phyloP scores from a whole-genome alignment of 2,113 vertebrate genomes.

The Oxyura jamaicensis region DNA sequence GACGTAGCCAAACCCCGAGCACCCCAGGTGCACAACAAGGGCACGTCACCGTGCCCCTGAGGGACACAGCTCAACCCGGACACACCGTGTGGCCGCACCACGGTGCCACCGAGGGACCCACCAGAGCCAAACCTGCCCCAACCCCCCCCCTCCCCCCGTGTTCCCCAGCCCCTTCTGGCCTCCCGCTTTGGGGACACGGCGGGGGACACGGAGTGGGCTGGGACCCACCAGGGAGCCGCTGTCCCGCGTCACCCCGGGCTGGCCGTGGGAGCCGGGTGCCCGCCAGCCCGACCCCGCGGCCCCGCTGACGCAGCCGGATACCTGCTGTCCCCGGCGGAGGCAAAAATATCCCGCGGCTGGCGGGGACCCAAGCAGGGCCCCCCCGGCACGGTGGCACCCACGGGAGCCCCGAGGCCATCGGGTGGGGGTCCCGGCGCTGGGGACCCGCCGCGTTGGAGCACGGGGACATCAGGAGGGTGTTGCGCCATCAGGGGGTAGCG shows the following conservation, averaged over 20 bases:
- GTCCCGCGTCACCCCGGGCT: not conserved
- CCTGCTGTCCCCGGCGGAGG: not conserved
- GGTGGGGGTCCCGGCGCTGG: not conserved
- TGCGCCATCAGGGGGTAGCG: not conserved
- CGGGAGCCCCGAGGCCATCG: rapidly evolving
- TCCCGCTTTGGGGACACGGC: rapidly evolving
- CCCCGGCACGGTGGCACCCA: rapidly evolving
- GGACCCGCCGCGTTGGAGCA: not conserved
- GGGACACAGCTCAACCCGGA: rapidly evolving
- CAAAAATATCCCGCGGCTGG: not conserved
- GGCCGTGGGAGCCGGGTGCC: not conserved
- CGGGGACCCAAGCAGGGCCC: not conserved
- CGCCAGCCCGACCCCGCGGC: not conserved
- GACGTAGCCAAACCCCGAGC: not conserved
- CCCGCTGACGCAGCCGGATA: not conserved
- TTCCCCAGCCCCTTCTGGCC: not conserved
- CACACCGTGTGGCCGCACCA: rapidly evolving
- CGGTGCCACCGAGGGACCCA: not conserved
- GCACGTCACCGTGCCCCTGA: rapidly evolving
- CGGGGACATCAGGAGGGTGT: not conserved
- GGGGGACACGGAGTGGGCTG: not conserved
- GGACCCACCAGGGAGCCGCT: not conserved
- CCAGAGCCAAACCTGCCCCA: not conserved
- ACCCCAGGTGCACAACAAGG: rapidly evolving
- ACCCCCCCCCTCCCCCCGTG: not conserved